Conservation (phyloP, 53 echinoderm and acorn worm species). For the Glandiceps talaboti region DNA sequence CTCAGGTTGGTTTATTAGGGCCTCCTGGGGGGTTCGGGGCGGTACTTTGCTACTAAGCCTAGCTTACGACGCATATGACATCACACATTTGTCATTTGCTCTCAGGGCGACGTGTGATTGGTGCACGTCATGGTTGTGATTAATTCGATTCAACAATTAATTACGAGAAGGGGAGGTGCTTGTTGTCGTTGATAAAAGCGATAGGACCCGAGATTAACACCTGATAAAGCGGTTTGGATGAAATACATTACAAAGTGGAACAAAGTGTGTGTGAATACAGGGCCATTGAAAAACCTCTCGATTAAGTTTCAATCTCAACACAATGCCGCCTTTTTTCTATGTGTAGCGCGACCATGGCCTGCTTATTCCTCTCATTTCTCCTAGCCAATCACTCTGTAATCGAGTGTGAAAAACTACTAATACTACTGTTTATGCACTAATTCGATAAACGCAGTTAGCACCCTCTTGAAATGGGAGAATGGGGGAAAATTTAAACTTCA, state of each 20-base stretch:
- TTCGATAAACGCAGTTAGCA: not conserved
- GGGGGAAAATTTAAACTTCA: not conserved
- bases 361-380: not conserved
- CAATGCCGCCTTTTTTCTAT: not conserved
- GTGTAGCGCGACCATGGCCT: not conserved
- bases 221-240: not conserved
- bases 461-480: not conserved
- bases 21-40: not conserved
- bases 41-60: not conserved
- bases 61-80: no score
- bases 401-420: not conserved
- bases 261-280: not conserved
- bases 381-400: not conserved
- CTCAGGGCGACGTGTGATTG: not conserved
- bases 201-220: not conserved
- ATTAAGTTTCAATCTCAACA: not conserved
- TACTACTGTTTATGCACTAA: not conserved
- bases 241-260: not conserved
- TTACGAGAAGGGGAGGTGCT: not conserved
- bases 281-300: not conserved
- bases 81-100: not conserved
- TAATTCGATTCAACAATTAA: not conserved
- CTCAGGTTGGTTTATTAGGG: not conserved
- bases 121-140: not conserved
- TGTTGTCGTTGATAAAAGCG: not conserved